Conservation (phyloP, 2,113 vertebrate genomes). For the Brachirus orientalis region DNA sequence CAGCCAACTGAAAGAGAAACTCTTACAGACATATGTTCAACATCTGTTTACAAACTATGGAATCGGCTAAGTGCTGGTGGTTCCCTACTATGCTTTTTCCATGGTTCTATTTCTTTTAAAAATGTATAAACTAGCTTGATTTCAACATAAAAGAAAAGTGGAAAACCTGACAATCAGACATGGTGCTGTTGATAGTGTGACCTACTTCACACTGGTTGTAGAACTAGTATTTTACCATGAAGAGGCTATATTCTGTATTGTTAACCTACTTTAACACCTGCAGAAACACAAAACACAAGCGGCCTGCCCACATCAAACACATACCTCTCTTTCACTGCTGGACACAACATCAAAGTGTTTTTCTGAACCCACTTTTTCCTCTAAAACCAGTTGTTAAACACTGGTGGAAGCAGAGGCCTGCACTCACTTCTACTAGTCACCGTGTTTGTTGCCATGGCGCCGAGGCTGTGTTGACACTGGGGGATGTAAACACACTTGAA, state of each 20-base stretch:
- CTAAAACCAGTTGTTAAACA: slow-evolving; percentile 50
- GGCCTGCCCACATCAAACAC: slow-evolving; percentile 63
- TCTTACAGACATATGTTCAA: slow-evolving; percentile 32
- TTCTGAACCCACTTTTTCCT: not conserved
- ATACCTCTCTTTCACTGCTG: slow-evolving; percentile 53
- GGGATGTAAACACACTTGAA: slow-evolving; percentile 64
- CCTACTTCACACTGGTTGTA: slow-evolving; percentile 25
- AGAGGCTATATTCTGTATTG: slow-evolving; percentile 30
- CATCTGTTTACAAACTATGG: slow-evolving; percentile 14
- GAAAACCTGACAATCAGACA: not conserved
- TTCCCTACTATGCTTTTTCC: not conserved
- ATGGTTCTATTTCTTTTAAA: not conserved
- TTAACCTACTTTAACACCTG: slow-evolving; percentile 56
- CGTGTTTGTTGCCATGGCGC: slow-evolving; percentile 65
- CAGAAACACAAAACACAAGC: slow-evolving; percentile 41
- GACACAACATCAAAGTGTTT: slow-evolving; percentile 57
- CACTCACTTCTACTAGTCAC: slow-evolving; percentile 5
- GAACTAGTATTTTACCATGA: slow-evolving; percentile 26
- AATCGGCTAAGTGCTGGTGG: not conserved
- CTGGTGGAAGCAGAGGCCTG: slow-evolving; percentile 24
- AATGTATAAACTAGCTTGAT: not conserved
- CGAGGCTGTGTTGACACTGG: slow-evolving; percentile 62
- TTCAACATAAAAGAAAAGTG: not conserved
- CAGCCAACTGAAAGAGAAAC: not conserved
- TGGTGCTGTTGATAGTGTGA: not conserved